Conservation (phyloP, 2,888 invertebrate genomes). For the Torymus texanus region DNA sequence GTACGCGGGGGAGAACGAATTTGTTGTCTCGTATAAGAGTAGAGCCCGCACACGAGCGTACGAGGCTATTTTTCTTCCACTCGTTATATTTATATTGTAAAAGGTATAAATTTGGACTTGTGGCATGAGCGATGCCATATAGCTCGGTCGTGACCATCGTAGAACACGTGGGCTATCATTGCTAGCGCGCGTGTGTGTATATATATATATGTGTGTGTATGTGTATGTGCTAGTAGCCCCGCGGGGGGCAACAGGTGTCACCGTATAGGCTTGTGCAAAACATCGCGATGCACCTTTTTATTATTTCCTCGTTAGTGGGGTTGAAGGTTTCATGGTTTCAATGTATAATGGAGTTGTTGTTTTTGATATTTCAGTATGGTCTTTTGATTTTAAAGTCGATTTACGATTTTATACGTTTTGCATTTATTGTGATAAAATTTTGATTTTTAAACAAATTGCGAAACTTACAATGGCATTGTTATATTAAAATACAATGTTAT, state of each 20-base stretch:
- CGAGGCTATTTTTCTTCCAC: slow-evolving; percentile 37
- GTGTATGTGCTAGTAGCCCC: too few species aligned
- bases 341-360: too few species aligned
- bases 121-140: neutral
- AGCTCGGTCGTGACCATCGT: neutral
- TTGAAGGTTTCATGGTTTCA: too few species aligned
- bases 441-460: too few species aligned
- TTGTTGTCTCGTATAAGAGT: neutral
- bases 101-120: slow-evolving; percentile 22
- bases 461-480: too few species aligned
- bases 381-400: too few species aligned
- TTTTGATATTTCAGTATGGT: too few species aligned
- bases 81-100: slow-evolving; percentile 41
- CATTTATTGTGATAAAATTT: too few species aligned
- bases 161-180: slow-evolving; percentile 34
- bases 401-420: too few species aligned
- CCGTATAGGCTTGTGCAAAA: slow-evolving; percentile 7
- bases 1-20: neutral
- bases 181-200: neutral
- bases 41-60: neutral
- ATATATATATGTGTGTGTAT: too few species aligned
- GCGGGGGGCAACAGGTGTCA: slow-evolving; percentile 27
- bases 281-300: neutral
- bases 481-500: too few species aligned
- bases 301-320: too few species aligned